Evolutionary conservation across 2,888 invertebrate genomes (phyloP).

Genomic region (Erebia aethiops): DNA sequence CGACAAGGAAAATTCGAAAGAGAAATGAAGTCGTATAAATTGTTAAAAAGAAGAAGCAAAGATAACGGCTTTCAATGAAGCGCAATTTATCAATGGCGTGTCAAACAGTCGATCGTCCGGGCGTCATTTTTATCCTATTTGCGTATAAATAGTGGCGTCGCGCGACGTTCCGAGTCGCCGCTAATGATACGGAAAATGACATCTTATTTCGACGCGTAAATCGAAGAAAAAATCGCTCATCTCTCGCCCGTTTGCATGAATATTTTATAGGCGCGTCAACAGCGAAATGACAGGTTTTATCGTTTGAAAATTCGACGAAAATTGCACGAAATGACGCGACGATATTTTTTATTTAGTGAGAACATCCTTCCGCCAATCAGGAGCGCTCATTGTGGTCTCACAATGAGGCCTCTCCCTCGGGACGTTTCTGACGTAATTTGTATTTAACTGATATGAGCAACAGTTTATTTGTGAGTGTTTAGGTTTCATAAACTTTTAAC

Average conservation of each 20-base stretch:
- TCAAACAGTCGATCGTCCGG: slow-evolving; percentile 80
- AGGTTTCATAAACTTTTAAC: slow-evolving; percentile 46
- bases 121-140: slow-evolving; percentile 83
- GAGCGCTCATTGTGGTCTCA: slow-evolving; percentile 75
- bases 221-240: slow-evolving; percentile 83
- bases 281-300: slow-evolving; percentile 83
- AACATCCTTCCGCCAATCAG: slow-evolving; percentile 84
- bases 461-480: slow-evolving; percentile 69
- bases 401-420: slow-evolving; percentile 73
- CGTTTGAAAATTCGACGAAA: slow-evolving; percentile 83
- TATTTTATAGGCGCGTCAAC: slow-evolving; percentile 83
- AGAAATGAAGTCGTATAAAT: slow-evolving; percentile 52
- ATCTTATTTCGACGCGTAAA: slow-evolving; percentile 82
- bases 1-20: slow-evolving; percentile 39
- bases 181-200: slow-evolving; percentile 84
- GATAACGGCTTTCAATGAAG: slow-evolving; percentile 71
- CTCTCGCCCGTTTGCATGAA: slow-evolving; percentile 80
- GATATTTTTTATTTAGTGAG: slow-evolving; percentile 83
- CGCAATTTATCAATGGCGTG: slow-evolving; percentile 81
- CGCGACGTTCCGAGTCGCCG: slow-evolving; percentile 72
- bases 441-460: slow-evolving; percentile 75
- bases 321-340: slow-evolving; percentile 82
- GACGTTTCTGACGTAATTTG: slow-evolving; percentile 74
- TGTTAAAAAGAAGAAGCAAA: slow-evolving; percentile 45
- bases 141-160: slow-evolving; percentile 82